These are phyloP conservation scores for Tetramorium bicarinatum DNA, from an alignment of 2,888 invertebrate genomes.

Conservation along the genomic window DNA sequence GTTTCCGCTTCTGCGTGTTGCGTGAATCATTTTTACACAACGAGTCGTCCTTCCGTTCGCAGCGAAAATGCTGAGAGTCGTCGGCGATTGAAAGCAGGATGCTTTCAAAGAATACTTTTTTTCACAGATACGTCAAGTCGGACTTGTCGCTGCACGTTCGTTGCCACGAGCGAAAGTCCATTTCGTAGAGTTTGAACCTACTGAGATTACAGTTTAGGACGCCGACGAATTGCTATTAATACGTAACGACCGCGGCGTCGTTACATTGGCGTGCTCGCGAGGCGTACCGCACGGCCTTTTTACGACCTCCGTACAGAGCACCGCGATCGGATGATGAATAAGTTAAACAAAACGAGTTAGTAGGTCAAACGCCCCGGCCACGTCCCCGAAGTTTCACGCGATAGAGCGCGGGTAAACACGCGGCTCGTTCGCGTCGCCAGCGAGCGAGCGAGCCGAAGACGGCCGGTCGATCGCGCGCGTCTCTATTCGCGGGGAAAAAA, in stretches of 20 bases:
- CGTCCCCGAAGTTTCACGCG: constrained; percentile 40
- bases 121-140: neutral
- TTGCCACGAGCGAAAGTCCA: neutral
- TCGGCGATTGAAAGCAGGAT: neutral
- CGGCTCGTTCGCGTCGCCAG: neutral
- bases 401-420: constrained; percentile 36
- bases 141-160: neutral
- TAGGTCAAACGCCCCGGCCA: constrained; percentile 47
- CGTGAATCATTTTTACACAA: constrained; percentile 20
- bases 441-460: neutral
- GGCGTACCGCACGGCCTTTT: constrained; percentile 25
- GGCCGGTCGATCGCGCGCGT: constrained; percentile 4
- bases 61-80: neutral
- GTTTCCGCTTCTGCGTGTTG: constrained; percentile 11
- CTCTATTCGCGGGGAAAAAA: neutral
- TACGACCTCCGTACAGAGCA: neutral
- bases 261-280: neutral
- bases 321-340: constrained; percentile 47
- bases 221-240: constrained; percentile 36
- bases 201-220: neutral
- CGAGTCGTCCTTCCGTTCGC: neutral
- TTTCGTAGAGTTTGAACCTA: neutral
- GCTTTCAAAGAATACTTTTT: neutral
- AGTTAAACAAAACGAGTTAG: constrained; percentile 57
- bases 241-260: constrained; percentile 6